phyloP scores from a whole-genome alignment of 2,888 invertebrate genomes.

The Melipona bicolor region DNA sequence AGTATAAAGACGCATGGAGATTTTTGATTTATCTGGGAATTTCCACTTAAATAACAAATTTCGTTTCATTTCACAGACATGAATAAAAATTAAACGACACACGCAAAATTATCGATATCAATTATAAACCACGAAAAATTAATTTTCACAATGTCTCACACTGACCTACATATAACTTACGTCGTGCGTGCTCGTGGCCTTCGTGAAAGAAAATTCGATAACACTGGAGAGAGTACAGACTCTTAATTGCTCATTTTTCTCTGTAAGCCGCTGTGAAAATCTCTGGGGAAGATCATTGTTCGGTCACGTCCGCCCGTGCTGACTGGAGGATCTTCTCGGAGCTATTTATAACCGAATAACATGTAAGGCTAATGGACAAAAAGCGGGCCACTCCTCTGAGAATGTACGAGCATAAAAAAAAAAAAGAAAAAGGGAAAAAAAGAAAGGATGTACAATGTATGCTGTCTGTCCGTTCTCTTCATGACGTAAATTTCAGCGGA shows the following conservation, averaged over 20 bases:
- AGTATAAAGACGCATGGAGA: too few species aligned
- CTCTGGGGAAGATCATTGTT: constrained; percentile 76
- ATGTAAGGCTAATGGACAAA: constrained; percentile 42
- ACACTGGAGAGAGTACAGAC: constrained; percentile 22
- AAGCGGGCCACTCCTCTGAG: constrained; percentile 3
- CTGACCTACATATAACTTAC: background rate
- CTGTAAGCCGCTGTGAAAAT: constrained; percentile 56
- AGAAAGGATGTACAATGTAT: background rate
- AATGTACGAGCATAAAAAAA: background rate
- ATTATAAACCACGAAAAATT: background rate
- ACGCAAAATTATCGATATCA: too few species aligned
- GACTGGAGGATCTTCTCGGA: constrained; percentile 69
- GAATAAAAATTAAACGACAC: too few species aligned
- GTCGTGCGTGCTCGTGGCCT: constrained; percentile 18
- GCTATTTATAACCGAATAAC: constrained; percentile 53
- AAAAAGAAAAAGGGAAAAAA: background rate
- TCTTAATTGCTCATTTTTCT: constrained; percentile 57
- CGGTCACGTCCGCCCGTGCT: constrained; percentile 76
- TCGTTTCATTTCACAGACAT: too few species aligned
- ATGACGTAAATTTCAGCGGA: constrained; percentile 7
- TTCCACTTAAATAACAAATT: too few species aligned
- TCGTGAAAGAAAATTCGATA: constrained; percentile 38
- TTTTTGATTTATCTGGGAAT: too few species aligned
- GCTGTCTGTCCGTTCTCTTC: background rate
- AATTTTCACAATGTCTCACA: constrained; percentile 42